Conservation (phyloP, 92 coral and sea anemone genomes). For the Nematostella vectensis region DNA sequence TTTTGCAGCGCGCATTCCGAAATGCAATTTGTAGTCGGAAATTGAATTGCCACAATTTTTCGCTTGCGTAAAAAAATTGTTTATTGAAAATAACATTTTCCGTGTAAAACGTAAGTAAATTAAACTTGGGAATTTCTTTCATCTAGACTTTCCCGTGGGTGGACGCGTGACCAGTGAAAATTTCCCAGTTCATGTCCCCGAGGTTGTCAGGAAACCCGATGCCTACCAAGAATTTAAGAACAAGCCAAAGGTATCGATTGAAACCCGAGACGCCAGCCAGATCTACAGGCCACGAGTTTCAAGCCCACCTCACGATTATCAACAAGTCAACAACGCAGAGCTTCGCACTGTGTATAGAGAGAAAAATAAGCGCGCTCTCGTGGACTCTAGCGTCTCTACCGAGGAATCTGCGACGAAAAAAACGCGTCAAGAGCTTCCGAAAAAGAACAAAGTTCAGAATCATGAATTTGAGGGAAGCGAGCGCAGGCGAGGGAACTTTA, state of each 20-base stretch:
- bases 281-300: neutral
- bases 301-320: neutral
- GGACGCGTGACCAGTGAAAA: slow-evolving; percentile 15
- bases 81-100: too few species aligned
- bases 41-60: too few species aligned
- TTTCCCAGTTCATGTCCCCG: slow-evolving; percentile 39
- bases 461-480: slow-evolving; percentile 12
- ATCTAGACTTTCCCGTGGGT: slow-evolving; percentile 37
- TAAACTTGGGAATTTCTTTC: slow-evolving; percentile 14
- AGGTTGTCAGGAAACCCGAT: neutral
- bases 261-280: neutral
- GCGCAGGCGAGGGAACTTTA: neutral
- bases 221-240: neutral
- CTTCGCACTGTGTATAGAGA: neutral
- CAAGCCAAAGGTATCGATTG: neutral
- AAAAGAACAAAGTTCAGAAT: slow-evolving; percentile 38
- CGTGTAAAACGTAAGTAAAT: too few species aligned
- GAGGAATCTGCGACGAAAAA: slow-evolving; percentile 14
- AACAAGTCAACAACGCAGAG: neutral
- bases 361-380: slow-evolving; percentile 10
- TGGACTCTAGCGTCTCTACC: slow-evolving; percentile 5
- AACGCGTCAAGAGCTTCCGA: slow-evolving; percentile 44
- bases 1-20: too few species aligned
- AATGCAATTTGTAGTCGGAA: too few species aligned
- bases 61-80: too few species aligned